Percentiles rank a stretch among this genome's conserved stretches.
Conservation (phyloP, 2,797 vertebrate genomes). For the Danio kyathit region DNA sequence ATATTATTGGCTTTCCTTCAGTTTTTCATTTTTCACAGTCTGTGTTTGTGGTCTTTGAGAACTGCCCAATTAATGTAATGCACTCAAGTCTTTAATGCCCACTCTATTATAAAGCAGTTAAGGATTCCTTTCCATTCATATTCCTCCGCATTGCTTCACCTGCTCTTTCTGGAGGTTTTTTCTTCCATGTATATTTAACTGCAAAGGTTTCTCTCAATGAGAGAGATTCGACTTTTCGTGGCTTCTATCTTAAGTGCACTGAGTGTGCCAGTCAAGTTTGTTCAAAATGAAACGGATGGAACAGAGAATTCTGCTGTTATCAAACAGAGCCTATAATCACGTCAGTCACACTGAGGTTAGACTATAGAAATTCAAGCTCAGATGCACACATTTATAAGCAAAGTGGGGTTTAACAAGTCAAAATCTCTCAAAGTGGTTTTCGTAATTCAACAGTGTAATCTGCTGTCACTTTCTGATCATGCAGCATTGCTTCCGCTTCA, state of each 20-base stretch:
- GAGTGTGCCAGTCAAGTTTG: slow-evolving; percentile 16
- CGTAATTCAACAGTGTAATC: slow-evolving; percentile 24
- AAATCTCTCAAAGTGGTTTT: slow-evolving; percentile 23
- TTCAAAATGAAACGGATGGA: slow-evolving; percentile 23
- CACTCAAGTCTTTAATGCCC: slow-evolving; percentile 68
- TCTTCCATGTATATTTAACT: slow-evolving; percentile 3
- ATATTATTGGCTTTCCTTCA: slow-evolving; percentile 72
- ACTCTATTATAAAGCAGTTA: slow-evolving; percentile 75
- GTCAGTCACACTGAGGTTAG: slow-evolving; percentile 52
- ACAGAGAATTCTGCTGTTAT: slow-evolving; percentile 21
- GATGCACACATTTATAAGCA: slow-evolving; percentile 36
- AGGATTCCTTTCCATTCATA: slow-evolving; percentile 78
- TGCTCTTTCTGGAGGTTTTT: slow-evolving; percentile 42
- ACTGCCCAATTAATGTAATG: slow-evolving; percentile 82
- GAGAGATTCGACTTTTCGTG: slow-evolving; percentile 59
- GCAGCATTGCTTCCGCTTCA: slow-evolving; percentile 4
- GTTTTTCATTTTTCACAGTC: slow-evolving; percentile 77
- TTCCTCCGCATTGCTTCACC: slow-evolving; percentile 43
- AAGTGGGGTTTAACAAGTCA: slow-evolving; percentile 32
- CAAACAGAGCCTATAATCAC: slow-evolving; percentile 63
- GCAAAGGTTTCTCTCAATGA: slow-evolving; percentile 61
- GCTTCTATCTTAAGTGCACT: slow-evolving; percentile 56
- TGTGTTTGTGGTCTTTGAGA: slow-evolving; percentile 62
- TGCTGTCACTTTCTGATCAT: slow-evolving; percentile 36
- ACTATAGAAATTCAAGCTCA: slow-evolving; percentile 10